Conservation (phyloP, 2,888 invertebrate genomes). For the Melitaea athalia region DNA sequence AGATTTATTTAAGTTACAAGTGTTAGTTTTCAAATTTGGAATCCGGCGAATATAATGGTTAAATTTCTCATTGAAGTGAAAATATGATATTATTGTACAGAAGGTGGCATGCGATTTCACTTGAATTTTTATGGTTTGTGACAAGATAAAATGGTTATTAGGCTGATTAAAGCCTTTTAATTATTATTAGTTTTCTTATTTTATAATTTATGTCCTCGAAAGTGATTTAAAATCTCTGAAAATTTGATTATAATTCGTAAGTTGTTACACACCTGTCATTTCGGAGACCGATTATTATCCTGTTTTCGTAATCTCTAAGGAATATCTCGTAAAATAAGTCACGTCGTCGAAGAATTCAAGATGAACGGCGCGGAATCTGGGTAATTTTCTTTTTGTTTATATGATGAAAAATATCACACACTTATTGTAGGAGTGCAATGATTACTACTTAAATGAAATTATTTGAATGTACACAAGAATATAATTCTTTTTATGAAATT, state of each 20-base stretch:
- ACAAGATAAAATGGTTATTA: constrained; percentile 73
- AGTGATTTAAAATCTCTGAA: constrained; percentile 57
- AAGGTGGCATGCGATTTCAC: constrained; percentile 79
- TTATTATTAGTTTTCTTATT: constrained; percentile 63
- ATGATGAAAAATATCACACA: neutral
- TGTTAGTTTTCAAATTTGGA: constrained; percentile 50
- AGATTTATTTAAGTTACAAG: constrained; percentile 55
- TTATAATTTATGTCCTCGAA: constrained; percentile 66
- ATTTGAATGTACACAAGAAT: constrained; percentile 22
- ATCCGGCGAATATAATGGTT: constrained; percentile 48
- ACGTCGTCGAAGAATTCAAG: constrained; percentile 54
- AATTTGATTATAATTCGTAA: constrained; percentile 53
- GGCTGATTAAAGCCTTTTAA: constrained; percentile 59
- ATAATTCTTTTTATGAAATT: too few relatives aligned
- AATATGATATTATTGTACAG: constrained; percentile 73
- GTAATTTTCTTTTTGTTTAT: constrained; percentile 72
- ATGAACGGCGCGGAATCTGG: constrained; percentile 92
- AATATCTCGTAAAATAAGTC: constrained; percentile 50
- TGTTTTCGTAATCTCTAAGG: constrained; percentile 52
- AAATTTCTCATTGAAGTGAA: constrained; percentile 58
- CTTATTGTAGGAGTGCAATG: neutral
- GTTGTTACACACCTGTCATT: constrained; percentile 59
- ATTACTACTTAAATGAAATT: constrained; percentile 17
- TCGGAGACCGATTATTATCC: constrained; percentile 50
- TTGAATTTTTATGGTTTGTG: constrained; percentile 79